A percentile compares a stretch with the other conserved stretches of the same genome.
Conservation (phyloP, 1,140 invertebrate genomes). For the Drosophila sturtevanti region DNA sequence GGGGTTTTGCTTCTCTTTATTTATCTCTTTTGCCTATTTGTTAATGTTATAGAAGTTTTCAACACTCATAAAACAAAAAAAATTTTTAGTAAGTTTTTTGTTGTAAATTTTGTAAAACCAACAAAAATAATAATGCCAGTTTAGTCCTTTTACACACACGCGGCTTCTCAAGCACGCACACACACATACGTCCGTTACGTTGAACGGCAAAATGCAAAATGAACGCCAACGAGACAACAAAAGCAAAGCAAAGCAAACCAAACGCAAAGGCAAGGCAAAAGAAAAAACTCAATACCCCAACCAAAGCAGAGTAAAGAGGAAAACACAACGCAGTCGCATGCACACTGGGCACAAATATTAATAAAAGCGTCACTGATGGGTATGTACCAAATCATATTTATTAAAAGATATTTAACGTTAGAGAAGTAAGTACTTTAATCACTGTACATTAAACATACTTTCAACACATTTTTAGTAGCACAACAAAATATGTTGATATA, state of each 20-base stretch:
- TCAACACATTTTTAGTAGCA: too few species aligned
- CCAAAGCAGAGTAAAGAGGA: neutral
- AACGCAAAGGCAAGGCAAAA: neutral
- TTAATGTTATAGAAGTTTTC: slow-evolving; percentile 3
- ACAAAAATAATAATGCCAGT: neutral
- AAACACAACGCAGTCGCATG: neutral
- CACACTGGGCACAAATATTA: neutral
- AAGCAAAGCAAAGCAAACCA: slow-evolving; percentile 29
- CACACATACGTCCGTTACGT: slow-evolving; percentile 54
- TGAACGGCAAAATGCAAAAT: slow-evolving; percentile 77
- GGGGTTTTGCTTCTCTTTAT: slow-evolving; percentile 13
- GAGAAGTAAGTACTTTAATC: too few species aligned
- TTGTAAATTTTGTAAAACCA: slow-evolving; percentile 3
- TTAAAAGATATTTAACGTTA: too few species aligned
- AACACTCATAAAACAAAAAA: slow-evolving; percentile 19
- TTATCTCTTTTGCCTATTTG: slow-evolving; percentile 23
- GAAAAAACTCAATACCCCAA: neutral
- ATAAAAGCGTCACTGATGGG: neutral
- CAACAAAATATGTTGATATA: too few species aligned
- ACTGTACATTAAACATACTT: too few species aligned
- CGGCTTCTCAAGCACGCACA: slow-evolving; percentile 8
- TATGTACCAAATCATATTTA: too few species aligned
- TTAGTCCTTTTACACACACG: slow-evolving; percentile 11
- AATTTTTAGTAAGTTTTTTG: slow-evolving; percentile 4
- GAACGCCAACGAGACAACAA: slow-evolving; percentile 33